Percentiles rank a stretch among this genome's conserved stretches.
These are phyloP conservation scores for Sinocyclocheilus rhinocerous DNA, from an alignment of 2,113 vertebrate species.

Conservation along the genomic window DNA sequence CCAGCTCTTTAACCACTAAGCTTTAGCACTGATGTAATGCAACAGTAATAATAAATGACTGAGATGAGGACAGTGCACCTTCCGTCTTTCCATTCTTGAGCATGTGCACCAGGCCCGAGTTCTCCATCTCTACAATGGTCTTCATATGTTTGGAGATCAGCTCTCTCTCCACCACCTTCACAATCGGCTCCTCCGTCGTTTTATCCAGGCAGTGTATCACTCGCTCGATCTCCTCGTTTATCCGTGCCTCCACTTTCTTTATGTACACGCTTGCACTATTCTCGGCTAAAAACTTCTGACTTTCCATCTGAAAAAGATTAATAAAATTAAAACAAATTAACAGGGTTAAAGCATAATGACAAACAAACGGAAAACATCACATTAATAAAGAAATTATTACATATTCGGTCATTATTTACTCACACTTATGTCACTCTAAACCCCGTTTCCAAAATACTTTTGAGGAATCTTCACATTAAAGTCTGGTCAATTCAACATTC, in stretches of 20 bases:
- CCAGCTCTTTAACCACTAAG: neutral
- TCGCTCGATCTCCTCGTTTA: conserved; percentile 98
- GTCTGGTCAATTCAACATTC: neutral
- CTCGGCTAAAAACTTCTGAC: conserved; percentile 98
- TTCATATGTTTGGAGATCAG: conserved; percentile 99
- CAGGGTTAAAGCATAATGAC: neutral
- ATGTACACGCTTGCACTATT: conserved; percentile 99
- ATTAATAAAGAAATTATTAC: neutral
- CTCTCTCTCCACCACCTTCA: conserved; percentile 96
- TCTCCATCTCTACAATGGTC: conserved; percentile 99
- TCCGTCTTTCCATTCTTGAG: conserved; percentile 99
- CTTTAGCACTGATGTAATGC: neutral
- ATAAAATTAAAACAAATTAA: too few relatives aligned
- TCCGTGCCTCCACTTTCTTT: conserved; percentile 98
- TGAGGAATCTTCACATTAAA: neutral
- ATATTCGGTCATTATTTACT: neutral
- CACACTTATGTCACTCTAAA: neutral
- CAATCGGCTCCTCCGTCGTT: conserved; percentile 96
- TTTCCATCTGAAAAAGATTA: conserved; percentile 87
- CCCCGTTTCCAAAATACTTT: neutral
- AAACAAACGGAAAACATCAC: neutral
- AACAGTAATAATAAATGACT: neutral
- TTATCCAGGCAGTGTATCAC: conserved; percentile 99
- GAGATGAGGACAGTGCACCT: conserved; percentile 74
- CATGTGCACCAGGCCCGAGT: conserved; percentile 98